Evolutionary conservation across 1,140 invertebrate genomes (phyloP), one percentile per base, ranked within the genome.

Genomic region (Brachionus sp.): DNA sequence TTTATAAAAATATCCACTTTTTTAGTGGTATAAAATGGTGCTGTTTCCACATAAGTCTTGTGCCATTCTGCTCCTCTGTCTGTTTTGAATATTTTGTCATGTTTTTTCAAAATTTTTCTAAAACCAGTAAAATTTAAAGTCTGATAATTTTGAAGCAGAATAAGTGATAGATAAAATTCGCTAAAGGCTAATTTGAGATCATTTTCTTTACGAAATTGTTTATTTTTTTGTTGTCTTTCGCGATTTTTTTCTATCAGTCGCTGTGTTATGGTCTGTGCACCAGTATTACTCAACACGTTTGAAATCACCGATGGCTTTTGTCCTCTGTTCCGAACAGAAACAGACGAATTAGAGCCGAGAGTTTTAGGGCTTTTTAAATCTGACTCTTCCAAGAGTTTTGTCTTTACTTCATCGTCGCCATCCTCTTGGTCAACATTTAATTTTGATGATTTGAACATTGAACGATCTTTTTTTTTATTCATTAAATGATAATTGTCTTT

Each of bases 61-160:
- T 95, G 90, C 96, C 96, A 99, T 90, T 94, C 89, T 10, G 86
- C 83, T 13, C 90, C 90, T 23, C 86, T 77, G 10, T 85, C 86
- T 57, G 88, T 89, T 62, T 86, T 84, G 84, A 89, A 87, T 57
- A 90, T 82, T 88, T 99, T 99, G 89, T 99, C 98, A 89, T 99
- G 97, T 90, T 99, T 99, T 88, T 99, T 99, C n/a, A 99, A 91
- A 87, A 99, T 99, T 90, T 99, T 99, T 83, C 97, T 92, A 90
- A 99, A 99, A 0, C 98, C 98, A 13, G 97, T 99, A 86, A 96
- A 97, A 90, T 99, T 99, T 19, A 99, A 90, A 89, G 97, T 98
- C 85, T 93, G 91, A 86, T 92, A 92, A 86, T 93, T 93, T 87
- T 92, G 92, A 64, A 92, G 90, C 1, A 99, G 91, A 85, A 99